Percentiles rank a stretch among this genome's conserved stretches.
Evolutionary conservation across 2,888 invertebrate genomes (phyloP).

Genomic region (Flexamia atlantica): DNA sequence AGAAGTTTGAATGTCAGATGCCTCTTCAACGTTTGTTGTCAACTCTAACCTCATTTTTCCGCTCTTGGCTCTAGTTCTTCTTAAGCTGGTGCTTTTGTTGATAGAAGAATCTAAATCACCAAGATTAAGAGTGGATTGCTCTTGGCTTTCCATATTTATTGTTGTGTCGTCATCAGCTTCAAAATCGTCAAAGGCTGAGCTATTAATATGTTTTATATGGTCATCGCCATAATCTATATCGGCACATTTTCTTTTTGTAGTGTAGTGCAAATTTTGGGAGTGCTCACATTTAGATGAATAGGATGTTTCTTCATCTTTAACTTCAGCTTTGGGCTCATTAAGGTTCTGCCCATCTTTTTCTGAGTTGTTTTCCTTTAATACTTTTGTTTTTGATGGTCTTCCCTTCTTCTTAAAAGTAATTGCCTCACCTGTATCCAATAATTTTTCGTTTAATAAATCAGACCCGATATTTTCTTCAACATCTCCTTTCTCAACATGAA

Average conservation of each 20-base stretch:
- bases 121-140: neutral
- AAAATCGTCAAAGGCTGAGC: neutral
- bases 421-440: neutral
- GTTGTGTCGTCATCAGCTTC: constrained; percentile 1
- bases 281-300: neutral
- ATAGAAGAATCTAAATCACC: constrained; percentile 33
- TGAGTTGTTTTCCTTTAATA: constrained; percentile 4
- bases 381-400: constrained; percentile 21
- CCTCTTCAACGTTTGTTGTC: neutral
- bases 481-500: neutral
- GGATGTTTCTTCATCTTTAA: neutral
- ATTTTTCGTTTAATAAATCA: neutral
- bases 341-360: neutral
- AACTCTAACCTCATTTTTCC: neutral
- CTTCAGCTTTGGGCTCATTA: neutral
- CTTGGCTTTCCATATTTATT: neutral
- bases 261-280: neutral
- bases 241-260: neutral
- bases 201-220: neutral
- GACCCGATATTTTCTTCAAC: neutral
- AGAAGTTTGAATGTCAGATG: neutral
- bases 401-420: constrained; percentile 15
- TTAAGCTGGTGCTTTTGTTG: constrained; percentile 27
- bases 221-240: neutral
- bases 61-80: constrained; percentile 20